Evolutionary conservation across 2,113 vertebrate species (phyloP), one percentile per base, ranked within the genome.

Genomic region (Trematomus loennbergii): DNA sequence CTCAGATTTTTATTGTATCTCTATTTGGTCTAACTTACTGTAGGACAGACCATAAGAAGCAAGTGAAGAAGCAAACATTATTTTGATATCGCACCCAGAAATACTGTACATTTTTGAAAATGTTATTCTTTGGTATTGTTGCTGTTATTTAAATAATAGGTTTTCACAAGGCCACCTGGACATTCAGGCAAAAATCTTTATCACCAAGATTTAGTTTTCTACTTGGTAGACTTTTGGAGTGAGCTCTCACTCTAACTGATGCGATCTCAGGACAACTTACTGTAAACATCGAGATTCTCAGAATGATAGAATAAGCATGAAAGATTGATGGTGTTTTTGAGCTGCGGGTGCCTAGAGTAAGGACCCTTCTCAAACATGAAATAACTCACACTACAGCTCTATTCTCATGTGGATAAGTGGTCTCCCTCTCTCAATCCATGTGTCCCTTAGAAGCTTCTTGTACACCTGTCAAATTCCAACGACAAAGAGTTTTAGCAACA

Each of bases 401-500:
- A 71, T 53, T n/a, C 15, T 65, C 48, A 63, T 50, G 50, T 54
- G 22, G 53, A 78, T 29, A 6, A 0, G 46, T 69, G 33, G 29
- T 36, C 68, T 75, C 59, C 25, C 63, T 48, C 22, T 40, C 55
- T 46, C 59, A 36, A 40, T 55, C 43, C 18, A 22, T 54, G 75
- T 57, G 48, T 71, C 36, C 65, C 22, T 52, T 15, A 33, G 43
- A 57, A 67, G 70, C 59, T 13, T 63, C 48, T 64, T 4, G 9
- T 50, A 43, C 49, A 33, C 64, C 40, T 72, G 55, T 71, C 36
- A 40, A 8, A 40, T 40, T 40, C 36, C 36, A 8, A 40, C 7
- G 1, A 1, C 36, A 40, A 5, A 7, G 74, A 40, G 50, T 71
- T 76, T 72, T 60, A 66, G 70, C 79, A 75, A 78, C 70, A 89